A percentile compares a stretch with the other conserved stretches of the same genome.
These are phyloP conservation scores for Microtus oregoni DNA, from an alignment of 2,113 vertebrate genomes.

Conservation along the genomic window DNA sequence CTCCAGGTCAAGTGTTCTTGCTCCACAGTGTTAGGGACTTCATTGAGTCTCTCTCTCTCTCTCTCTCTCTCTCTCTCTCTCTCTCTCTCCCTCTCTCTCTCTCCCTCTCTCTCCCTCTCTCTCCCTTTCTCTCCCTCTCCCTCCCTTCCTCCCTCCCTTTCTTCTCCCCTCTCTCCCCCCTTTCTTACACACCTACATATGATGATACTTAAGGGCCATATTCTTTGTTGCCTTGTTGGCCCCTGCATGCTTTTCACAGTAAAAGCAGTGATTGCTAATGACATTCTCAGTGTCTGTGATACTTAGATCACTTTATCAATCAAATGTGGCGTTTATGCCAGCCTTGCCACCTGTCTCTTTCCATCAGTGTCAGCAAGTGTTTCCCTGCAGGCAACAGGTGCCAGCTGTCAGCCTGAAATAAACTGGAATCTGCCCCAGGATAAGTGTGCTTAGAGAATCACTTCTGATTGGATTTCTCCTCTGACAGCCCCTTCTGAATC, in stretches of 20 bases:
- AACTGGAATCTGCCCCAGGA: constrained; percentile 83
- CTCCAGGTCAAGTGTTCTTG: too few species aligned
- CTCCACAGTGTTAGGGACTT: too few species aligned
- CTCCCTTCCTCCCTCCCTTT: too few species aligned
- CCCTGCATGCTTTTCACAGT: not conserved
- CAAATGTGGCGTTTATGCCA: constrained; percentile 87
- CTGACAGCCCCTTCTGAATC: constrained; percentile 73
- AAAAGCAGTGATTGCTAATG: constrained; percentile 72
- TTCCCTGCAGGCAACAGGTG: constrained; percentile 81
- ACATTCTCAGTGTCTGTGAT: constrained; percentile 76
- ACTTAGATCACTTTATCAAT: constrained; percentile 86
- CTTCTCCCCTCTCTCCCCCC: not conserved
- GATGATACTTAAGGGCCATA: accelerated
- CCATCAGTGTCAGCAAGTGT: constrained; percentile 88
- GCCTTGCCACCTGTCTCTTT: constrained; percentile 90
- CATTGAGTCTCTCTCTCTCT: too few species aligned
- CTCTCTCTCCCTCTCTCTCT: too few species aligned
- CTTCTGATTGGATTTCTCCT: constrained; percentile 73
- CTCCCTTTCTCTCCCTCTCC: too few species aligned
- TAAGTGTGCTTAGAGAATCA: constrained; percentile 62
- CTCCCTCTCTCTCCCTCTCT: too few species aligned
- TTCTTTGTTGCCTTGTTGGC: not conserved
- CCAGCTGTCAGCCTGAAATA: constrained; percentile 86
- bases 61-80: too few species aligned
- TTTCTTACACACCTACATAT: not conserved